Conservation (phyloP, 2,888 invertebrate genomes). For the Sceliomorpha sp. region DNA sequence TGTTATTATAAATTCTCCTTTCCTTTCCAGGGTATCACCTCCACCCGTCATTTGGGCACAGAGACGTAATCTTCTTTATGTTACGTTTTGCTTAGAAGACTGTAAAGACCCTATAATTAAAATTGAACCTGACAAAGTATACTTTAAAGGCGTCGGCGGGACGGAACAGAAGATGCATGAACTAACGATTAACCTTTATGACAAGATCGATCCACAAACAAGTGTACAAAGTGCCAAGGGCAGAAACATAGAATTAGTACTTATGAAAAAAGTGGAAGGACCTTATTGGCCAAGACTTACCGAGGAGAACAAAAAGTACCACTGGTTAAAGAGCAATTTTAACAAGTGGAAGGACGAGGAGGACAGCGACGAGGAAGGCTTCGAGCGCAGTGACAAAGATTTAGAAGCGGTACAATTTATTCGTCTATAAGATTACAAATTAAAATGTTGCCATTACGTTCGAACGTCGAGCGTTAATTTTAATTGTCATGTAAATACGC, state of each 20-base stretch:
- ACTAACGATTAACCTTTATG: constrained; percentile 91
- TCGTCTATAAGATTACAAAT: too few species aligned
- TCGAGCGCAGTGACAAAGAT: constrained; percentile 76
- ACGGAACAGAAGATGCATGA: constrained; percentile 92
- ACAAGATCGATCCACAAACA: constrained; percentile 90
- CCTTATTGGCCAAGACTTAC: constrained; percentile 94
- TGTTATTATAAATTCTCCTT: too few species aligned
- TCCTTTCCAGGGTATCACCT: constrained; percentile 83
- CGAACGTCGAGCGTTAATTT: too few species aligned
- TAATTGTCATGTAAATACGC: too few species aligned
- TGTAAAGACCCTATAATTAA: constrained; percentile 91
- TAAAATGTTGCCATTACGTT: too few species aligned
- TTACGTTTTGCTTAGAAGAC: constrained; percentile 95
- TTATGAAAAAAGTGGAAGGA: constrained; percentile 86
- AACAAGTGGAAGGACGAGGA: constrained; percentile 99
- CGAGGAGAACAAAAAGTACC: constrained; percentile 93
- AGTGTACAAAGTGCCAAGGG: constrained; percentile 87
- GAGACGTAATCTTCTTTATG: constrained; percentile 88
- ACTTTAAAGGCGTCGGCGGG: constrained; percentile 92
- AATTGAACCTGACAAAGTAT: constrained; percentile 84
- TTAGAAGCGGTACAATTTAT: constrained; percentile 82
- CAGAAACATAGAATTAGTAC: constrained; percentile 88
- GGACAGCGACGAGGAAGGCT: constrained; percentile 87
- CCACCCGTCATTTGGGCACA: constrained; percentile 98
- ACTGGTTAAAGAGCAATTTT: constrained; percentile 98